A percentile compares a stretch with the other conserved stretches of the same genome.
Conservation (phyloP, 2,113 vertebrate species). For the Ploceus nigricollis region DNA sequence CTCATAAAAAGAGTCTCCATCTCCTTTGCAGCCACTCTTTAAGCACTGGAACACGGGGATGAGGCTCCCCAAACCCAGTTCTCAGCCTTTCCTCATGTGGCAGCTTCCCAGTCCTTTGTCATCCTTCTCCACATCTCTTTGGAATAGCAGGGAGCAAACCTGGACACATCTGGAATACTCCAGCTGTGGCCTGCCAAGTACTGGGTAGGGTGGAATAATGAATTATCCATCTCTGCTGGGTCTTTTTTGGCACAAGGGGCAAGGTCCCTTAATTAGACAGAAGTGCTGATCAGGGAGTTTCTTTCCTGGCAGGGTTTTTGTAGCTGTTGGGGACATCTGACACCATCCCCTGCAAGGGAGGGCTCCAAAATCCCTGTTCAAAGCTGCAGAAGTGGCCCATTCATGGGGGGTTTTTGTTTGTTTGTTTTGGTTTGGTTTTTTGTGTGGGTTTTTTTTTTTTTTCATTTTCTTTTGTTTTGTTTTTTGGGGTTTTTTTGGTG, state of each 20-base stretch:
- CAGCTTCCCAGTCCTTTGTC: neutral
- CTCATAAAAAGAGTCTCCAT: neutral
- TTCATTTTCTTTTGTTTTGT: neutral
- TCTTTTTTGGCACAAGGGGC: neutral
- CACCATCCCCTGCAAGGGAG: neutral
- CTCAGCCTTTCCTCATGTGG: neutral
- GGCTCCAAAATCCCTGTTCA: neutral
- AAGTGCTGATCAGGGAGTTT: neutral
- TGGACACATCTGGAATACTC: neutral
- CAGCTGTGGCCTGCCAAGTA: neutral
- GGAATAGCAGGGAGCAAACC: neutral
- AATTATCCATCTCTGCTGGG: neutral
- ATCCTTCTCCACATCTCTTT: neutral
- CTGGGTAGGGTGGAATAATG: neutral
- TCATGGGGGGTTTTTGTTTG: neutral
- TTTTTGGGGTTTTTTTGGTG: too few relatives aligned
- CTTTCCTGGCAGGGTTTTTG: neutral
- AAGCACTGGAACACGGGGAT: rapidly evolving
- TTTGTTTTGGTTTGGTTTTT: neutral
- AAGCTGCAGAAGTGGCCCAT: neutral
- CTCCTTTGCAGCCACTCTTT: neutral
- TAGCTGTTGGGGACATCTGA: neutral
- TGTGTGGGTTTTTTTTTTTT: neutral
- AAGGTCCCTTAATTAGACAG: neutral
- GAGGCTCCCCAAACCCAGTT: neutral